These are phyloP conservation scores for Synodontis membranacea DNA, from an alignment of 2,113 vertebrate genomes.

Conservation along the genomic window DNA sequence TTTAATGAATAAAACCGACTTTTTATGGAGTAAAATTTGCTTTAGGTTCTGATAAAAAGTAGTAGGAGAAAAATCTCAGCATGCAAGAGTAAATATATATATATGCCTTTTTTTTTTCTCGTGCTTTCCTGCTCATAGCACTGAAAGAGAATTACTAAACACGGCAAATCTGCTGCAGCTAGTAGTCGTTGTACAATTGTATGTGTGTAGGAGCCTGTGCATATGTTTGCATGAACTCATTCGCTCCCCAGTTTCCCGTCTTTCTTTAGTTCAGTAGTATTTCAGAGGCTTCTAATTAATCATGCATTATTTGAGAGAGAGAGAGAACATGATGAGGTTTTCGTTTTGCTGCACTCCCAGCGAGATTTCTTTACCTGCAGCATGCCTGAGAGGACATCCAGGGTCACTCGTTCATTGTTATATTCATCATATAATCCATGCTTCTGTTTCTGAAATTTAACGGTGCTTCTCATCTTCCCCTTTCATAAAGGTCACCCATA, in stretches of 20 bases:
- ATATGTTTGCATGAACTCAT: conserved; percentile 24
- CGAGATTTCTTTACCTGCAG: conserved; percentile 23
- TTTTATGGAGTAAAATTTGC: neutral
- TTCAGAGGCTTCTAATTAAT: conserved; percentile 75
- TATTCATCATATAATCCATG: conserved; percentile 15
- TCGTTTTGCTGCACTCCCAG: conserved; percentile 65
- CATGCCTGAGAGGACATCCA: conserved; percentile 31
- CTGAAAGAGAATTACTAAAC: neutral
- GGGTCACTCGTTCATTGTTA: conserved; percentile 16
- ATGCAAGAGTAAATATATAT: neutral
- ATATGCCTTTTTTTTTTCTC: neutral
- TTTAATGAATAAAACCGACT: neutral
- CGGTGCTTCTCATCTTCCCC: neutral
- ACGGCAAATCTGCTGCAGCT: conserved; percentile 1
- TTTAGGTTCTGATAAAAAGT: neutral
- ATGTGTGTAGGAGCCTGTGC: conserved; percentile 16
- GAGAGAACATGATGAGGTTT: conserved; percentile 65
- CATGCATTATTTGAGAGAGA: conserved; percentile 80
- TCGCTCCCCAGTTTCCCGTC: conserved; percentile 69
- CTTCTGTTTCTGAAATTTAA: conserved; percentile 12
- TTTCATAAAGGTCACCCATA: neutral
- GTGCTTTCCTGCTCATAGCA: neutral
- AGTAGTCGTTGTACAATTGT: conserved; percentile 21
- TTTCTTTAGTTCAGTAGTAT: conserved; percentile 74
- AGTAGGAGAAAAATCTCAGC: neutral